These are phyloP conservation scores for Mystacornis crossleyi DNA, from an alignment of 2,113 vertebrate species.

Conservation along the genomic window DNA sequence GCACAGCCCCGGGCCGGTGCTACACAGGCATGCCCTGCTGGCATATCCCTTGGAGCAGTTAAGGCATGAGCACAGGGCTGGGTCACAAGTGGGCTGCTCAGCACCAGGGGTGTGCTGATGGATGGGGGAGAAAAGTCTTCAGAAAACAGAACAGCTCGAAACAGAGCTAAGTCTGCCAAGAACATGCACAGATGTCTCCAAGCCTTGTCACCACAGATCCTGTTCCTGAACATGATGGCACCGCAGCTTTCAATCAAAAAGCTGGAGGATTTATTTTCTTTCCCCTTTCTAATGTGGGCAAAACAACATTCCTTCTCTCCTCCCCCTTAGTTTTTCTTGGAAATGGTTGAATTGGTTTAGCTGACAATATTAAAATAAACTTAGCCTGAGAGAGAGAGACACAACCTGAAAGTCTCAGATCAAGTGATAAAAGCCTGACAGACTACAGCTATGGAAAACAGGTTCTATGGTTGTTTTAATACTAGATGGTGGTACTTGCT, in stretches of 20 bases:
- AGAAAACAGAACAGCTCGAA: background rate
- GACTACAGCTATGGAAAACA: constrained; percentile 23
- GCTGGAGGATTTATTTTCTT: constrained; percentile 5
- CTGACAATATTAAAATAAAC: constrained; percentile 43
- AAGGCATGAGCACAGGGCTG: background rate
- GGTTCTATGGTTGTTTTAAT: constrained; percentile 26
- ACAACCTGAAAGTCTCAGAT: constrained; percentile 63
- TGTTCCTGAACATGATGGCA: background rate
- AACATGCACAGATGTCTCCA: rapidly evolving
- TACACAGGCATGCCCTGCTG: background rate
- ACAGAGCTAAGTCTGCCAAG: background rate
- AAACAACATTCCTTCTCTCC: constrained; percentile 33
- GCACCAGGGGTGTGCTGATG: background rate
- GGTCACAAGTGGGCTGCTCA: background rate
- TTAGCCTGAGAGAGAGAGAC: background rate
- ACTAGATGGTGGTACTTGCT: background rate
- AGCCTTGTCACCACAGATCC: background rate
- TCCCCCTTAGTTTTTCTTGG: background rate
- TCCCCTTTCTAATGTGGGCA: background rate
- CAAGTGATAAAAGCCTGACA: constrained; percentile 54
- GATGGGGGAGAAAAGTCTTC: background rate
- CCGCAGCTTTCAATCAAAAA: background rate
- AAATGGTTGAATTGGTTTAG: constrained; percentile 50
- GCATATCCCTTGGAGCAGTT: rapidly evolving
- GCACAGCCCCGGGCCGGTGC: background rate